Conservation (phyloP, 2,113 vertebrate species). For the Entelurus aequoreus region DNA sequence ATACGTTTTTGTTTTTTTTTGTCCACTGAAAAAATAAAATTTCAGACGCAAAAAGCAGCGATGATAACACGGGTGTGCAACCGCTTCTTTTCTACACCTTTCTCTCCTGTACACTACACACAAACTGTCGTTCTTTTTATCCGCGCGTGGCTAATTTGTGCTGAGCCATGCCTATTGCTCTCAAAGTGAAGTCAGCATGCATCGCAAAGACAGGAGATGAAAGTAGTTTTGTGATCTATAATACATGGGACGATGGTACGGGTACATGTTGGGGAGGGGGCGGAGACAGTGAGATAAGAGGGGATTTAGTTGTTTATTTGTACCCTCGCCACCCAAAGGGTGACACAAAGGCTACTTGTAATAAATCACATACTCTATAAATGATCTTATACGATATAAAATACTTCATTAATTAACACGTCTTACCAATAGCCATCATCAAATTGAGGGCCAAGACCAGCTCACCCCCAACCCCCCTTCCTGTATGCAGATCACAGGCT, state of each 20-base stretch:
- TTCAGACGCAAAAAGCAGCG: too few relatives aligned
- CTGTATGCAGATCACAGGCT: too few relatives aligned
- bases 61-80: background rate
- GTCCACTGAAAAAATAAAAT: too few relatives aligned
- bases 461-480: too few relatives aligned
- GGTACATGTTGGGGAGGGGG: slow-evolving; percentile 9
- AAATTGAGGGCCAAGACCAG: too few relatives aligned
- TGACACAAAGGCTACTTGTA: slow-evolving; percentile 4
- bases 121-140: background rate
- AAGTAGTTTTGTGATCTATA: slow-evolving; percentile 57
- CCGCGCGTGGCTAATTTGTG: slow-evolving; percentile 16
- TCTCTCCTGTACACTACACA: slow-evolving; percentile 7
- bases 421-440: too few relatives aligned
- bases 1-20: too few relatives aligned
- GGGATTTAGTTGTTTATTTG: slow-evolving; percentile 13
- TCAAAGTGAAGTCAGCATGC: slow-evolving; percentile 48
- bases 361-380: background rate
- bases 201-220: slow-evolving; percentile 50
- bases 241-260: slow-evolving; percentile 38
- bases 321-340: background rate
- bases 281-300: slow-evolving; percentile 5
- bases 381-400: too few relatives aligned
- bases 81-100: slow-evolving; percentile 22
- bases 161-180: slow-evolving; percentile 25
- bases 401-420: too few relatives aligned